Conservation (phyloP, 2,888 invertebrate genomes). For the Hesperia comma region DNA sequence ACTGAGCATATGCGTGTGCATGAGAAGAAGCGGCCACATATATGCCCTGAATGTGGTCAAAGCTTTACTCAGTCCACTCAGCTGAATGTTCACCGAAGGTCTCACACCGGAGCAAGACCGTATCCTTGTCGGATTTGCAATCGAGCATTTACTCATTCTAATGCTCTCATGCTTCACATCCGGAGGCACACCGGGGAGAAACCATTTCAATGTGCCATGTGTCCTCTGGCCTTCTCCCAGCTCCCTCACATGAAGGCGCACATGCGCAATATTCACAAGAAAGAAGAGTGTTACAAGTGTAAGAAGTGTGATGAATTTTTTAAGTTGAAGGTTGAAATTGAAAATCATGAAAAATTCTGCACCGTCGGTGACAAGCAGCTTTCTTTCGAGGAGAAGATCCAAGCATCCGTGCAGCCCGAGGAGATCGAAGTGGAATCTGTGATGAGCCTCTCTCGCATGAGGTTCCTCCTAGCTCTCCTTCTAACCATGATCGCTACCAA, state of each 20-base stretch:
- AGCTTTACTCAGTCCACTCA: slow-evolving; percentile 93
- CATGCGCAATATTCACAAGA: slow-evolving; percentile 92
- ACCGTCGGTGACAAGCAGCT: slow-evolving; percentile 55
- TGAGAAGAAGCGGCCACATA: slow-evolving; percentile 89
- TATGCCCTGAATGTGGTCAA: slow-evolving; percentile 90
- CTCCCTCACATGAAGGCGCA: slow-evolving; percentile 94
- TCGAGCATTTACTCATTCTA: slow-evolving; percentile 92
- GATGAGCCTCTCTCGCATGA: slow-evolving; percentile 89
- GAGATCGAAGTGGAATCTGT: slow-evolving; percentile 73
- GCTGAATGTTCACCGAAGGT: slow-evolving; percentile 91
- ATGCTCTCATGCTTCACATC: slow-evolving; percentile 92
- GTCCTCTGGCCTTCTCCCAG: slow-evolving; percentile 90
- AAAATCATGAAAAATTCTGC: slow-evolving; percentile 85
- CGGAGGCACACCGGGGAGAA: slow-evolving; percentile 93
- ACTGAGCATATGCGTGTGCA: slow-evolving; percentile 93
- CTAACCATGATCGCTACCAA: slow-evolving; percentile 93
- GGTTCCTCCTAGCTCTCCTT: slow-evolving; percentile 91
- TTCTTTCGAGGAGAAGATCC: slow-evolving; percentile 57
- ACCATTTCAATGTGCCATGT: slow-evolving; percentile 89
- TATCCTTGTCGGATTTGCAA: slow-evolving; percentile 92
- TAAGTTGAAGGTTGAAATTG: slow-evolving; percentile 89
- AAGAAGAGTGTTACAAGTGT: slow-evolving; percentile 91
- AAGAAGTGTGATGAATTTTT: slow-evolving; percentile 88
- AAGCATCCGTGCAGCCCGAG: slow-evolving; percentile 59
- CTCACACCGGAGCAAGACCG: slow-evolving; percentile 93